Base-by-base conservation (phyloP, 2,888 invertebrate genomes). In the Crocallis elinguaria region DNA sequence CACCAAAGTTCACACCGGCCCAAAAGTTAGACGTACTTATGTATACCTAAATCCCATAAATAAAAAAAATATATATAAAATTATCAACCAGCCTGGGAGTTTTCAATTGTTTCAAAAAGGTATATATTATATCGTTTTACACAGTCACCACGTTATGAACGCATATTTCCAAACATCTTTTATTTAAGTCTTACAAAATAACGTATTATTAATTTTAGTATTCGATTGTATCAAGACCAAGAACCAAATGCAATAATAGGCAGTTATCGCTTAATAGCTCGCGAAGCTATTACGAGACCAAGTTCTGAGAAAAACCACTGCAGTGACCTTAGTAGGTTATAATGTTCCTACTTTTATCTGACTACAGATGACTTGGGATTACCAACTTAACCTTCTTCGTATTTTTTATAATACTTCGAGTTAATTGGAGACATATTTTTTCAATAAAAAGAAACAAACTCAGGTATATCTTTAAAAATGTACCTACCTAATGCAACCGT, bases 181-280 rank as follows among this genome's bases (percentile, higher is more conserved):
- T 27, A 23, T 38, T 14, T 39, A n/a, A 14, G 2, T 11, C 19
- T 30, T 16, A 11, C 17, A 4, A 41, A 41, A 29, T 11, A 9
- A 23, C n/a, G 0, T 21, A 17, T 5, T 17, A 6, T 12, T 27
- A 25, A 41, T 30, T 13, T 21, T 9, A 14, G n/a, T 59, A 51
- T 66, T 64, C 55, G 53, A 64, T 64, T 57, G 51, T 62, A 62
- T 51, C 46, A 42, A 57, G 66, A 62, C 27, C 27, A 60, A 60
- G 50, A 67, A 67, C 66, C 63, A 69, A 74, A 71, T 66, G 66
- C 66, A 66, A 67, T 73, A 74, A 73, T 75, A 58, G 64, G 57
- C 64, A 62, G 56, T 68, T 78, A 78, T 75, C 71, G 64, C 63
- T 67, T 66, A 72, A 77, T 75, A 70, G 64, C 69, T 62, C 66